Conservation (phyloP, 2,113 vertebrate genomes). For the Girardinichthys multiradiatus region DNA sequence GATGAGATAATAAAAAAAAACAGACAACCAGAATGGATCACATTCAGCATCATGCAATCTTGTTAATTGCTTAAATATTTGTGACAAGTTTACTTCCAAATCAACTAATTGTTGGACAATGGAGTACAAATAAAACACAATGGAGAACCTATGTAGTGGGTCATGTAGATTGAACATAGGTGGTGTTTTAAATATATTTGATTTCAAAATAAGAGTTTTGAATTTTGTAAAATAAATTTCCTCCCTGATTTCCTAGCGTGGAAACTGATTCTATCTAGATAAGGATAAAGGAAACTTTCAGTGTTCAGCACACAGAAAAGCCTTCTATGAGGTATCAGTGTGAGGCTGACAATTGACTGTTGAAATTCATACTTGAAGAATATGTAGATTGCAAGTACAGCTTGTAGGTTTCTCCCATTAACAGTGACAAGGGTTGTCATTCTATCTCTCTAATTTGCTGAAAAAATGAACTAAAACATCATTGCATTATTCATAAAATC, state of each 20-base stretch:
- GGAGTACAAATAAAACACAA: conserved; percentile 12
- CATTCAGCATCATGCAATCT: not conserved
- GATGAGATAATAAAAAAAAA: too few species aligned
- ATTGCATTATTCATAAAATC: conserved; percentile 39
- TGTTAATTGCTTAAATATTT: not conserved
- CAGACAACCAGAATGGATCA: not conserved
- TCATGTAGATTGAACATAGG: conserved; percentile 7
- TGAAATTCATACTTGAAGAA: conserved; percentile 31
- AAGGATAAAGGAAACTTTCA: conserved; percentile 29
- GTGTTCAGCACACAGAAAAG: conserved; percentile 45
- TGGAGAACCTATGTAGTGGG: too few species aligned
- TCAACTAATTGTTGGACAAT: too few species aligned
- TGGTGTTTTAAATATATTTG: conserved; percentile 10
- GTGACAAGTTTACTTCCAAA: not conserved
- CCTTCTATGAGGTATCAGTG: conserved; percentile 51
- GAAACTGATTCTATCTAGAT: conserved; percentile 31
- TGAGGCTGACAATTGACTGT: conserved; percentile 42
- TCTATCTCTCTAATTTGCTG: conserved; percentile 18
- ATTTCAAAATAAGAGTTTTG: conserved; percentile 24
- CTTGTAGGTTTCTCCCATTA: too few species aligned
- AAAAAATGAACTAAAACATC: conserved; percentile 34
- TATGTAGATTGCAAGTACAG: conserved; percentile 46
- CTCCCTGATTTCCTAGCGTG: conserved; percentile 32
- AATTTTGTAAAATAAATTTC: conserved; percentile 51
- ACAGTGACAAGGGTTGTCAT: too few species aligned